phyloP scores from a whole-genome alignment of 2,113 vertebrate species.

The Leuciscus idus region DNA sequence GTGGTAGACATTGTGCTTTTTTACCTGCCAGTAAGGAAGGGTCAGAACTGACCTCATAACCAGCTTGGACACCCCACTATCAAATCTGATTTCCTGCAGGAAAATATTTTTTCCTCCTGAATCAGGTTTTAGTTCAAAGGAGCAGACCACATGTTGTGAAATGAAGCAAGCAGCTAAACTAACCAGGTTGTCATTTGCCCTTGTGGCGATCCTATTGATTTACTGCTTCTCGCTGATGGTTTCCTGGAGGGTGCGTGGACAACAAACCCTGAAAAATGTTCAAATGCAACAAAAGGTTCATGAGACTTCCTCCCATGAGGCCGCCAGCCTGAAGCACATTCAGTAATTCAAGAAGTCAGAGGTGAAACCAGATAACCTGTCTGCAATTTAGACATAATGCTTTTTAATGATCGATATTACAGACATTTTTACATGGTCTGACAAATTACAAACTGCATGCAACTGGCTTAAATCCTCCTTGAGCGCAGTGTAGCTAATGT shows the following conservation, averaged over 20 bases:
- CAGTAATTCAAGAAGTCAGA: slow-evolving; percentile 56
- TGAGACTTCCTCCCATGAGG: slow-evolving; percentile 64
- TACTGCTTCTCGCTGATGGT: slow-evolving; percentile 73
- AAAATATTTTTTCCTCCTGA: slow-evolving; percentile 74
- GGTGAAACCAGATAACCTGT: slow-evolving; percentile 31
- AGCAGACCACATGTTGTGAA: slow-evolving; percentile 77
- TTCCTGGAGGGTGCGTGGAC: slow-evolving; percentile 73
- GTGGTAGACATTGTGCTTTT: background rate
- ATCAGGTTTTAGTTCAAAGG: slow-evolving; percentile 72
- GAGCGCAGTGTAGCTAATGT: background rate
- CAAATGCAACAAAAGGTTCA: slow-evolving; percentile 69
- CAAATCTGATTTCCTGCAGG: slow-evolving; percentile 79
- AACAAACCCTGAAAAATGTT: slow-evolving; percentile 61
- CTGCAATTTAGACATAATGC: background rate
- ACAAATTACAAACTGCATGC: background rate
- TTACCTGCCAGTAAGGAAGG: slow-evolving; percentile 31
- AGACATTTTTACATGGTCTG: background rate
- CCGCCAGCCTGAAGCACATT: slow-evolving; percentile 55
- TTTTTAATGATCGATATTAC: slow-evolving; percentile 21
- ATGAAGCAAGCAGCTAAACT: slow-evolving; percentile 78
- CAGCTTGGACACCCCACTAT: slow-evolving; percentile 71
- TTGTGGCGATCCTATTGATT: slow-evolving; percentile 78
- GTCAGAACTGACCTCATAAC: slow-evolving; percentile 66
- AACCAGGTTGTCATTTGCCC: slow-evolving; percentile 80
- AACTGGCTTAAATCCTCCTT: background rate